A percentile compares a stretch with the other conserved stretches of the same genome.
Conservation (phyloP, 2,888 invertebrate species). For the Cactoblastis cactorum region DNA sequence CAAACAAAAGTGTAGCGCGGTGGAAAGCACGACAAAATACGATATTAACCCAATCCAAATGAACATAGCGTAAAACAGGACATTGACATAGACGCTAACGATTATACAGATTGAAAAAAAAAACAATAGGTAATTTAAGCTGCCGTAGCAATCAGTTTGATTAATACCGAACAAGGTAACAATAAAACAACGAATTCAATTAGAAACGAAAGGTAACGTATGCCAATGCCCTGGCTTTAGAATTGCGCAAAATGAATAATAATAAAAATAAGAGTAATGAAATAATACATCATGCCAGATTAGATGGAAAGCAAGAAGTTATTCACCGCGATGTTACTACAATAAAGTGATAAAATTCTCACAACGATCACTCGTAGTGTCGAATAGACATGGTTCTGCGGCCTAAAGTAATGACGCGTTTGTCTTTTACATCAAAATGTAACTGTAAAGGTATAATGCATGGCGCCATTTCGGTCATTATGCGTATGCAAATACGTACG, state of each 20-base stretch:
- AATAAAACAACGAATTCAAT: constrained; percentile 76
- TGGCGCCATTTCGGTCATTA: constrained; percentile 69
- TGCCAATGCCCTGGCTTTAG: constrained; percentile 96
- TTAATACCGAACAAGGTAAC: constrained; percentile 74
- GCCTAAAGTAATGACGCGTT: constrained; percentile 56
- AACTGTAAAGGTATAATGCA: constrained; percentile 62
- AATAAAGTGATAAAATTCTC: constrained; percentile 70
- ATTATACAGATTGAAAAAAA: constrained; percentile 60
- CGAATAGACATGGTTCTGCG: constrained; percentile 63
- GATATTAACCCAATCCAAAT: constrained; percentile 54
- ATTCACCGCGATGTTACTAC: constrained; percentile 66
- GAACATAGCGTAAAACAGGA: constrained; percentile 80
- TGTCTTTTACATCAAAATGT: constrained; percentile 72
- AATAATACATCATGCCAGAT: constrained; percentile 77
- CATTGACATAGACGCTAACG: constrained; percentile 81
- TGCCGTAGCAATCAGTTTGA: constrained; percentile 76
- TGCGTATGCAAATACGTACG: constrained; percentile 76
- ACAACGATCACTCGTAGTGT: constrained; percentile 65
- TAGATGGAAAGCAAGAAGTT: constrained; percentile 73
- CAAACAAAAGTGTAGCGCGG: constrained; percentile 37
- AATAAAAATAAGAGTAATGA: constrained; percentile 70
- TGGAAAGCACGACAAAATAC: constrained; percentile 39
- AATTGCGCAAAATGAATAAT: constrained; percentile 77
- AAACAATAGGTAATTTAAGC: constrained; percentile 77
- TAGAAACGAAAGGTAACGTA: constrained; percentile 76